phyloP scores from a whole-genome alignment of 2,797 vertebrate species.

The Aldrovandia affinis region DNA sequence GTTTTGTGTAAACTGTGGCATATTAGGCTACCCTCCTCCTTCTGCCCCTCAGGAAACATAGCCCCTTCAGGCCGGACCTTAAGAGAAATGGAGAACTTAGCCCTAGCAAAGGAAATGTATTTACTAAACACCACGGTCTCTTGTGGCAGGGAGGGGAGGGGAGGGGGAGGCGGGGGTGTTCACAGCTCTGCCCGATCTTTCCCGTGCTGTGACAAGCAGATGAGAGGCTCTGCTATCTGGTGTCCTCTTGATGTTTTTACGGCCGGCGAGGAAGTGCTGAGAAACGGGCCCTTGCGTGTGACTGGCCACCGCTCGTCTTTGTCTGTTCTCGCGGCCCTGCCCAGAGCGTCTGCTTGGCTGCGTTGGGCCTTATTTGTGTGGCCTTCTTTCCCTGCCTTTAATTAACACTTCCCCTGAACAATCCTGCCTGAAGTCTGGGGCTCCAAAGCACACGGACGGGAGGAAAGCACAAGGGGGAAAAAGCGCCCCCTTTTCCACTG shows the following conservation, averaged over 20 bases:
- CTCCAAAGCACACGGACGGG: not conserved
- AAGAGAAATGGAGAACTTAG: conserved; percentile 12
- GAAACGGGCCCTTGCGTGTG: not conserved
- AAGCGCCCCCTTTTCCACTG: not conserved
- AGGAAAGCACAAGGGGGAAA: not conserved
- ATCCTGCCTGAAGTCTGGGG: not conserved
- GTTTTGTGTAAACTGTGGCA: conserved; percentile 21
- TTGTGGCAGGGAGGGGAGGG: conserved; percentile 13
- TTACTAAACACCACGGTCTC: conserved; percentile 23
- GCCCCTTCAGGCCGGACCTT: conserved; percentile 4
- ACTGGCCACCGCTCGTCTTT: not conserved
- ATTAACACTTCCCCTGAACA: not conserved
- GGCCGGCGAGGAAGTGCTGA: not conserved
- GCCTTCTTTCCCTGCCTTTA: not conserved
- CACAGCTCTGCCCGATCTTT: not conserved
- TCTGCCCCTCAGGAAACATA: conserved; percentile 12
- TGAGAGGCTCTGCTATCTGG: conserved; percentile 11
- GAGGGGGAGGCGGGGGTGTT: not conserved
- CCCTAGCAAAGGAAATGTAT: conserved; percentile 9
- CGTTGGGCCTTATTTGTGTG: too few species aligned
- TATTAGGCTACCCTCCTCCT: conserved; percentile 6
- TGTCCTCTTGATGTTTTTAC: not conserved
- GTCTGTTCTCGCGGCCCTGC: not conserved
- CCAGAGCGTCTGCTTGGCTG: not conserved
- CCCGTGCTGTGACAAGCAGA: not conserved